These are phyloP conservation scores for Dicrostonyx torquatus DNA, from an alignment of 2,797 vertebrate genomes.

Conservation along the genomic window DNA sequence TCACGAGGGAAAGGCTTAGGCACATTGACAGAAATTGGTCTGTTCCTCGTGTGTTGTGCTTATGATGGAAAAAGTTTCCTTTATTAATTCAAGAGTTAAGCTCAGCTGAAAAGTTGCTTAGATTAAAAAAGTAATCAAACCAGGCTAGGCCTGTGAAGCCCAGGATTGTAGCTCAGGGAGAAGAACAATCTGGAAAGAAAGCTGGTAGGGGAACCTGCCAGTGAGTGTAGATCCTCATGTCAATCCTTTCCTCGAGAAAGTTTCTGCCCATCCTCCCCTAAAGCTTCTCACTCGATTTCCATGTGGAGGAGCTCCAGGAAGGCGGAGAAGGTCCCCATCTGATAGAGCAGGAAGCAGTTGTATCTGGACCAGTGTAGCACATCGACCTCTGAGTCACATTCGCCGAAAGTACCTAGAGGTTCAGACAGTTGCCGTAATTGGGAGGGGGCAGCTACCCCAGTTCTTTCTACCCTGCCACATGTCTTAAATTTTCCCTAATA, in stretches of 20 bases:
- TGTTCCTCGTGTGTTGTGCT: neutral
- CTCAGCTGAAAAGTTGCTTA: constrained; percentile 10
- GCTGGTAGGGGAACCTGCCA: neutral
- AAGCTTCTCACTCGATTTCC: constrained; percentile 95
- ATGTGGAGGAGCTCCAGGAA: constrained; percentile 98
- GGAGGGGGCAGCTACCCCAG: too few relatives aligned
- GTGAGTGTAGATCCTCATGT: neutral
- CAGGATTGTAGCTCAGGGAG: neutral
- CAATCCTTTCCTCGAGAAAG: neutral
- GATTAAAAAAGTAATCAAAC: constrained; percentile 3
- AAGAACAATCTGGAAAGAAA: neutral
- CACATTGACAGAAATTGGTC: neutral
- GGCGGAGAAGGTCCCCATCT: constrained; percentile 96
- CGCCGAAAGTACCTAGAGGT: constrained; percentile 93
- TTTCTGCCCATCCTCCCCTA: constrained; percentile 7
- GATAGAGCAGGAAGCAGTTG: constrained; percentile 96
- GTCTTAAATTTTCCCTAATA: neutral
- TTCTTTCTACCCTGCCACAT: constrained; percentile 10
- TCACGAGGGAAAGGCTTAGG: neutral
- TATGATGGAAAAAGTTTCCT: constrained; percentile 2
- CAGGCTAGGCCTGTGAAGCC: constrained; percentile 7
- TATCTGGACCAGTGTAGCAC: constrained; percentile 95
- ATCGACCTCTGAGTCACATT: constrained; percentile 93
- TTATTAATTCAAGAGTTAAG: constrained; percentile 9
- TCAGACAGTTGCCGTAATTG: constrained; percentile 46